These are phyloP conservation scores for Sitophilus oryzae DNA, from an alignment of 1,140 invertebrate species.

Conservation along the genomic window DNA sequence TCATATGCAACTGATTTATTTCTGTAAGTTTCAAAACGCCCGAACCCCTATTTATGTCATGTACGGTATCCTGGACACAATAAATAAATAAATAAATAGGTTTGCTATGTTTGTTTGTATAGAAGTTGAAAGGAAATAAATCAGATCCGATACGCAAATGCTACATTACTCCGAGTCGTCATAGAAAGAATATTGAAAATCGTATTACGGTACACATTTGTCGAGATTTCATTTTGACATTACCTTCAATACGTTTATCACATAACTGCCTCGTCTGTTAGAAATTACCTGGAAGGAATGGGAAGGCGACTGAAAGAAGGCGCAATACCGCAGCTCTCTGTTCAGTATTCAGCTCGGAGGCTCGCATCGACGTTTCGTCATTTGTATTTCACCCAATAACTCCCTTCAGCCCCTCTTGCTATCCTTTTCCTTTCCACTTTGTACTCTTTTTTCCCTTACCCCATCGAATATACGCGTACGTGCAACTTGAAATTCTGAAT, in stretches of 20 bases:
- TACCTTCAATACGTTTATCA: conserved; percentile 23
- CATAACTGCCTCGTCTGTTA: conserved; percentile 27
- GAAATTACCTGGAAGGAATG: conserved; percentile 30
- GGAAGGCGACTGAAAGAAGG: conserved; percentile 26
- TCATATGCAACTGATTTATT: too few species aligned
- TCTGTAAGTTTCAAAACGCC: too few species aligned
- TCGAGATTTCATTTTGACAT: conserved; percentile 29
- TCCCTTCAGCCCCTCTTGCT: conserved; percentile 28
- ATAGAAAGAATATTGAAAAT: conserved; percentile 23
- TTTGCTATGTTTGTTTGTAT: too few species aligned
- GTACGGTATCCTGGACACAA: too few species aligned
- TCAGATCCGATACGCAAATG: conserved; percentile 13
- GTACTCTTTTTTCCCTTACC: conserved; percentile 20
- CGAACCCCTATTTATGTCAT: too few species aligned
- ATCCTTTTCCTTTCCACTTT: conserved; percentile 23
- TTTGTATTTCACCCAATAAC: conserved; percentile 37
- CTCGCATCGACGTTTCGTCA: conserved; percentile 36
- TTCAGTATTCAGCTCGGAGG: conserved; percentile 33
- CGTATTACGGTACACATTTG: conserved; percentile 22
- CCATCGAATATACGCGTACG: conserved; percentile 30
- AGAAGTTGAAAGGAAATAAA: conserved; percentile 2
- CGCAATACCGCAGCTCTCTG: conserved; percentile 30
- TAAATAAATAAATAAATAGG: too few species aligned
- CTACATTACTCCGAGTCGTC: conserved; percentile 9
- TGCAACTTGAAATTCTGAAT: conserved; percentile 28